These are phyloP conservation scores for Eurystomus gularis DNA, from an alignment of 2,113 vertebrate genomes.

Conservation along the genomic window DNA sequence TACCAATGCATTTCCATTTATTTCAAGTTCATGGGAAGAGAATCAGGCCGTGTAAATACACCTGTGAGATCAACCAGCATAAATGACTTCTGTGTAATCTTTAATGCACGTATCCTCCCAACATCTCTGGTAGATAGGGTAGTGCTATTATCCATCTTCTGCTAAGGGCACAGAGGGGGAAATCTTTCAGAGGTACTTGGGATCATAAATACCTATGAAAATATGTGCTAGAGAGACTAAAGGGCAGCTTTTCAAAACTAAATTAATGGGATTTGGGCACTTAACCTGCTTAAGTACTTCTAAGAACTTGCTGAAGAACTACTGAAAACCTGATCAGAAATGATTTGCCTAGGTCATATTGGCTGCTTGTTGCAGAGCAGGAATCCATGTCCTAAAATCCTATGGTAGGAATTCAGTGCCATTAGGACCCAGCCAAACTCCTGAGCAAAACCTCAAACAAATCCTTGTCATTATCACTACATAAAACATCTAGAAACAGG, in stretches of 20 bases:
- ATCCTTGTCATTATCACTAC: neutral
- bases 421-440: neutral
- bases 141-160: neutral
- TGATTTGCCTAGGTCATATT: neutral
- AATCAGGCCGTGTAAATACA: conserved; percentile 21
- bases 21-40: conserved; percentile 12
- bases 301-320: conserved; percentile 18
- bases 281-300: conserved; percentile 20
- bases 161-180: neutral
- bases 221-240: neutral
- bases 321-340: conserved; percentile 38
- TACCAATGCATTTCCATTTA: neutral
- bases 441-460: neutral
- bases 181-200: neutral
- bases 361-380: neutral
- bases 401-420: neutral
- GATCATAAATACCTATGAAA: conserved; percentile 45
- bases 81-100: neutral
- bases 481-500: neutral
- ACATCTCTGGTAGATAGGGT: neutral
- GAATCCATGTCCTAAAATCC: neutral
- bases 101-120: neutral
- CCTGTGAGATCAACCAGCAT: conserved; percentile 1
- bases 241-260: conserved; percentile 30
- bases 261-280: conserved; percentile 42